phyloP scores from a whole-genome alignment of 2,888 invertebrate genomes.

The Brachycybe producta region DNA sequence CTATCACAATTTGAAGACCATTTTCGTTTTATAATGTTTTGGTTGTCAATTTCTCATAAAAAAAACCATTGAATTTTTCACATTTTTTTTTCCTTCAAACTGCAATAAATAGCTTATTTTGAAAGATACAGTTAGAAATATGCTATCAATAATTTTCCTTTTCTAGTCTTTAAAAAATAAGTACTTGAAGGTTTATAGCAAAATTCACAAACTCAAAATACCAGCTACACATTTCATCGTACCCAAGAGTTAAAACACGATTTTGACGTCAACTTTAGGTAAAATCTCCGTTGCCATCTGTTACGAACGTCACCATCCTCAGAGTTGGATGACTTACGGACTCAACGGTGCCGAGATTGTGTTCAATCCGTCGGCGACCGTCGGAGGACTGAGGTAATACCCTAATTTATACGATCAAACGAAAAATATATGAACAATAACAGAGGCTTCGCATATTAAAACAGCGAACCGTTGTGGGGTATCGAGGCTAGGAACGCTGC shows the following conservation, averaged over 20 bases:
- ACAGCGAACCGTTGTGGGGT: conserved; percentile 85
- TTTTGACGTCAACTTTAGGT: conserved; percentile 27
- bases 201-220: too few relatives aligned
- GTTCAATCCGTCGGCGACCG: conserved; percentile 94
- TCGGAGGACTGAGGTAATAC: conserved; percentile 45
- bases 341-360: conserved; percentile 96
- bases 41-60: too few relatives aligned
- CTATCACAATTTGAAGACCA: too few relatives aligned
- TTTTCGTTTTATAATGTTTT: too few relatives aligned
- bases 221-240: too few relatives aligned
- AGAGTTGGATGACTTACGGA: conserved; percentile 96
- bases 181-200: too few relatives aligned
- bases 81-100: too few relatives aligned
- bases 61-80: too few relatives aligned
- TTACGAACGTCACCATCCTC: conserved; percentile 93
- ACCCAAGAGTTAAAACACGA: too few relatives aligned
- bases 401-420: background rate
- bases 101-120: too few relatives aligned
- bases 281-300: conserved; percentile 92
- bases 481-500: conserved; percentile 93
- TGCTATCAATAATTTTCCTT: background rate
- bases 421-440: background rate
- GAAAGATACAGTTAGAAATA: too few relatives aligned
- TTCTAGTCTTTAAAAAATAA: too few relatives aligned
- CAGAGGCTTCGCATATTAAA: conserved; percentile 20